Evolutionary conservation across 2,113 vertebrate genomes (phyloP).

Genomic region (Scomber japonicus): DNA sequence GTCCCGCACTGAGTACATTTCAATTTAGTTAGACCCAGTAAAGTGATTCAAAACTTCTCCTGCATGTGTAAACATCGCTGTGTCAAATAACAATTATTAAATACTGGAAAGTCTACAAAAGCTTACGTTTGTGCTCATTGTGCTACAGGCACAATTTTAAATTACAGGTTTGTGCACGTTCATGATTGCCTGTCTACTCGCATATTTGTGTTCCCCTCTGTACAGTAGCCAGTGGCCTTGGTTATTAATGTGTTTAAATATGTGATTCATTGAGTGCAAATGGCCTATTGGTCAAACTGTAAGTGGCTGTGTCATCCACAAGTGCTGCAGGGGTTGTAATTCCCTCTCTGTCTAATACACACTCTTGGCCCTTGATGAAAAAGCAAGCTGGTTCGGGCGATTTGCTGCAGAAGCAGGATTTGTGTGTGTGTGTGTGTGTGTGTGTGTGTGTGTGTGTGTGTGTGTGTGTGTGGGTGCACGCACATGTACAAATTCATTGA

Average conservation of each 20-base stretch:
- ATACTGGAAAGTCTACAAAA: slow-evolving; percentile 14
- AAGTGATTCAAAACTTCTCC: slow-evolving; percentile 16
- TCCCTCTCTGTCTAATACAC: slow-evolving; percentile 59
- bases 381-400: slow-evolving; percentile 50
- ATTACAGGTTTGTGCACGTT: slow-evolving; percentile 42
- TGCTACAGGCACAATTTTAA: slow-evolving; percentile 29
- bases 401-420: slow-evolving; percentile 65
- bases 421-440: slow-evolving; percentile 11
- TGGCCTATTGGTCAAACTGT: slow-evolving; percentile 65
- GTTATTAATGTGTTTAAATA: slow-evolving; percentile 69
- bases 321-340: slow-evolving; percentile 64
- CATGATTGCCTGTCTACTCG: slow-evolving; percentile 35
- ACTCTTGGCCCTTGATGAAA: slow-evolving; percentile 58
- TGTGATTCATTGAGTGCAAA: slow-evolving; percentile 67
- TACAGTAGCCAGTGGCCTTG: slow-evolving; percentile 19
- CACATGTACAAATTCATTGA: background rate
- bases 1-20: slow-evolving; percentile 10
- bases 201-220: background rate
- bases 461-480: no score
- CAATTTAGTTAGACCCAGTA: slow-evolving; percentile 33
- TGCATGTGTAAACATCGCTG: slow-evolving; percentile 12
- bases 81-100: slow-evolving; percentile 19
- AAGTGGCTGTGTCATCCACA: slow-evolving; percentile 67
- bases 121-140: background rate
- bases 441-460: no score